Conservation (phyloP, 2,797 vertebrate genomes). For the Lutjanus campechanus region DNA sequence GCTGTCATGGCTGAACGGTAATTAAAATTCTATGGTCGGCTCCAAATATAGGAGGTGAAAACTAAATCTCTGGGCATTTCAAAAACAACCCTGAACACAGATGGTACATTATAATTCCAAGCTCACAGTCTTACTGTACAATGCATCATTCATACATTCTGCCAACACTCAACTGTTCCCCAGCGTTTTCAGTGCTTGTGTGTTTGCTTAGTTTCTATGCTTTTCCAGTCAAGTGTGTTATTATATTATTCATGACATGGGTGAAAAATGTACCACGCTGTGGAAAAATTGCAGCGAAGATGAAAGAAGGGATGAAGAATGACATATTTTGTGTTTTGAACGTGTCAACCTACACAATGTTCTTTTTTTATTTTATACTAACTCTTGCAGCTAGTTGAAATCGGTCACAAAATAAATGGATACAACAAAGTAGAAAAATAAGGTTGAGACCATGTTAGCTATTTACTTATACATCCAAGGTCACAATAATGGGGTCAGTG, state of each 20-base stretch:
- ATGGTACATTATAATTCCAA: conserved; percentile 57
- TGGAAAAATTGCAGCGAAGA: conserved; percentile 40
- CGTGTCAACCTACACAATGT: conserved; percentile 30
- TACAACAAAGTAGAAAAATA: conserved; percentile 76
- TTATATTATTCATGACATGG: conserved; percentile 47
- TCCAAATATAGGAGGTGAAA: conserved; percentile 44
- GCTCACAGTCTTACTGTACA: conserved; percentile 51
- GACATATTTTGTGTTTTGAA: conserved; percentile 30
- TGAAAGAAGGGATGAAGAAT: conserved; percentile 50
- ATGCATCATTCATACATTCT: conserved; percentile 60
- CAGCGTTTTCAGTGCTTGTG: conserved; percentile 38
- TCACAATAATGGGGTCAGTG: conserved; percentile 50
- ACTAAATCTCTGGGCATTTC: conserved; percentile 42
- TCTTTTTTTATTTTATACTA: conserved; percentile 50
- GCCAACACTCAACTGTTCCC: conserved; percentile 56
- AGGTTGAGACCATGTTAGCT: conserved; percentile 57
- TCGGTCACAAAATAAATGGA: conserved; percentile 63
- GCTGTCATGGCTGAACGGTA: not conserved
- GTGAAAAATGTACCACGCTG: conserved; percentile 42
- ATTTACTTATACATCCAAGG: conserved; percentile 56
- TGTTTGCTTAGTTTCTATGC: conserved; percentile 60
- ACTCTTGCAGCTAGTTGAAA: conserved; percentile 24
- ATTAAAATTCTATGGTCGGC: conserved; percentile 30
- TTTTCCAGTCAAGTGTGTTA: conserved; percentile 53
- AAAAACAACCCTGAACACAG: conserved; percentile 52